Evolutionary conservation across 2,888 invertebrate species (phyloP).

Genomic region (Orthosia gracilis): DNA sequence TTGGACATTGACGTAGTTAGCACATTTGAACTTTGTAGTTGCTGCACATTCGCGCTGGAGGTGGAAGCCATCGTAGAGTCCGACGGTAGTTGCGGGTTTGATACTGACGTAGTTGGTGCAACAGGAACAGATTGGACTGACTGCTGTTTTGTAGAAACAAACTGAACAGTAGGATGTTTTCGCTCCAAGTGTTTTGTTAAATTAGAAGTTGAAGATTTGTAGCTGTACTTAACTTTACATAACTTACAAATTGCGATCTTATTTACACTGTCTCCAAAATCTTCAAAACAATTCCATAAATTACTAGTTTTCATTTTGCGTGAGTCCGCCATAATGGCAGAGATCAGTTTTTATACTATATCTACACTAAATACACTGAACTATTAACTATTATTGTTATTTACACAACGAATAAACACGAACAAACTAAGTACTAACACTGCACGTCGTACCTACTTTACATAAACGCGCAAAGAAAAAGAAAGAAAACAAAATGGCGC

Average conservation of each 20-base stretch:
- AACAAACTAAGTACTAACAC: neutral
- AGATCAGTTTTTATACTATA: no score
- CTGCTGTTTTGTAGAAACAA: constrained; percentile 36
- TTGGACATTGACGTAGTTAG: constrained; percentile 24
- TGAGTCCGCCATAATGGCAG: constrained; percentile 31
- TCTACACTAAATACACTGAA: constrained; percentile 26
- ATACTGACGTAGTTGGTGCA: constrained; percentile 31
- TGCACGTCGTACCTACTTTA: constrained; percentile 13
- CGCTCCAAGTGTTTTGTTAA: constrained; percentile 35
- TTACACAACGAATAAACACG: neutral
- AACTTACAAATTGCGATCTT: constrained; percentile 34
- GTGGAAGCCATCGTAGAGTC: constrained; percentile 30
- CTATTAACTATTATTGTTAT: constrained; percentile 27
- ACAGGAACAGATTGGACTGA: constrained; percentile 28
- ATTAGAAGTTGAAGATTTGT: constrained; percentile 31
- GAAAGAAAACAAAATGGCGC: constrained; percentile 17
- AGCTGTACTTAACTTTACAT: constrained; percentile 21
- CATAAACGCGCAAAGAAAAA: constrained; percentile 26
- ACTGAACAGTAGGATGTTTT: constrained; percentile 38
- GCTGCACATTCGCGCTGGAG: constrained; percentile 27
- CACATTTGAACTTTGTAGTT: constrained; percentile 22
- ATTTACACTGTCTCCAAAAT: constrained; percentile 32
- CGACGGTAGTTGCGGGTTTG: constrained; percentile 28
- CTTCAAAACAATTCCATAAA: constrained; percentile 42
- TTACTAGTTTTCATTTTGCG: constrained; percentile 36